Conservation (phyloP, 2,888 invertebrate genomes). For the Drosophila aldrichi region DNA sequence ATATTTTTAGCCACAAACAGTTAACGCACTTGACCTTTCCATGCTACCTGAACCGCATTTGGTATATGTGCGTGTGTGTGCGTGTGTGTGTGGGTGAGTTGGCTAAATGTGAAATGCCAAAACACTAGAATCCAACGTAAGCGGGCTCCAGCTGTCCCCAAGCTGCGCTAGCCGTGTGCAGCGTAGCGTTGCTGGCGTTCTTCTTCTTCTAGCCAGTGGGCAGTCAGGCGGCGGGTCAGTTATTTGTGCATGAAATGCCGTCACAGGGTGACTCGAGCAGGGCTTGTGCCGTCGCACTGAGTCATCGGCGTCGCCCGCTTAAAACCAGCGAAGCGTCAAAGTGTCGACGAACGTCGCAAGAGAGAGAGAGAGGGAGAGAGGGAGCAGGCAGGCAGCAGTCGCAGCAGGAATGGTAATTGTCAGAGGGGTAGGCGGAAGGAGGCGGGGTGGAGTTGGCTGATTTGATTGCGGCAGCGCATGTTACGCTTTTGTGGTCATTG, state of each 20-base stretch:
- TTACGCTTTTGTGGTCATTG: constrained; percentile 72
- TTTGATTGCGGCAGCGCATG: constrained; percentile 63
- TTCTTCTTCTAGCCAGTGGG: background rate
- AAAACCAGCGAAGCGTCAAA: constrained; percentile 74
- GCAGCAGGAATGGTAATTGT: constrained; percentile 24
- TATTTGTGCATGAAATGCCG: constrained; percentile 66
- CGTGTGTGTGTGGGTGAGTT: background rate
- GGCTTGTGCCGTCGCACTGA: constrained; percentile 62
- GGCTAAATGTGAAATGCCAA: constrained; percentile 27
- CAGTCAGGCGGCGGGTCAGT: constrained; percentile 36
- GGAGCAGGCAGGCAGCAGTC: constrained; percentile 8
- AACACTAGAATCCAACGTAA: constrained; percentile 38
- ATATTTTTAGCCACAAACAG: background rate
- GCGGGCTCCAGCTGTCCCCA: constrained; percentile 19
- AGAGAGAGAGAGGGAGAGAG: constrained; percentile 15
- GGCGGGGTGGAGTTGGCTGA: constrained; percentile 12
- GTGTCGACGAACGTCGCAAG: constrained; percentile 71
- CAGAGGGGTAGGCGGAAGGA: background rate
- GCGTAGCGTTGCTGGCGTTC: constrained; percentile 58
- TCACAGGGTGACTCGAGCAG: constrained; percentile 30
- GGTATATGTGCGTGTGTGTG: background rate
- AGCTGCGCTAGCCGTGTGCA: constrained; percentile 45
- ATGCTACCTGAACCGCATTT: constrained; percentile 1
- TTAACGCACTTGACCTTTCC: constrained; percentile 10
- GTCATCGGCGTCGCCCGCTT: constrained; percentile 62